These are phyloP conservation scores for Eubucco bourcierii DNA, from an alignment of 2,113 vertebrate species.

Conservation along the genomic window DNA sequence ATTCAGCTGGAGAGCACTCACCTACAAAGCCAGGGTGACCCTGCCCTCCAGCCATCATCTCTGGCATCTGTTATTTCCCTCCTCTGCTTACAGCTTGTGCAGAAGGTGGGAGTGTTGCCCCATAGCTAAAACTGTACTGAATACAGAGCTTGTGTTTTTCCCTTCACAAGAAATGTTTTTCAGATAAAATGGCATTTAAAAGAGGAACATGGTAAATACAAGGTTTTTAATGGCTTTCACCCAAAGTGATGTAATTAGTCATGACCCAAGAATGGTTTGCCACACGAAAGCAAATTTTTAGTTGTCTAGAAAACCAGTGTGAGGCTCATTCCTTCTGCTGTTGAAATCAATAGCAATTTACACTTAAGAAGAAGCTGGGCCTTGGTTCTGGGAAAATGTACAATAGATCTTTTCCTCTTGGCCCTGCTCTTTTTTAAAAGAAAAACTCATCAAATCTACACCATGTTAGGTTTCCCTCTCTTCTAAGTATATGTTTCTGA, in stretches of 20 bases:
- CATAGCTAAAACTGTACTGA: neutral
- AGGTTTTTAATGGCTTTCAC: neutral
- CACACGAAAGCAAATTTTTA: neutral
- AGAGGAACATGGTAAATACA: neutral
- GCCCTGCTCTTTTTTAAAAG: neutral
- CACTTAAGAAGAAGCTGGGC: neutral
- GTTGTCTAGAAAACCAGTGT: neutral
- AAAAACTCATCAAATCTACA: neutral
- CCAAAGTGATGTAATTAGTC: neutral
- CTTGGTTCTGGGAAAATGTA: neutral
- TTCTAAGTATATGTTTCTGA: neutral
- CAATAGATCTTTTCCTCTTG: neutral
- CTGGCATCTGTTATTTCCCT: accelerated
- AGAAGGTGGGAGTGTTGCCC: neutral
- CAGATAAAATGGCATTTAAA: neutral
- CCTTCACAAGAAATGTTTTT: neutral
- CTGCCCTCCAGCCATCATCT: neutral
- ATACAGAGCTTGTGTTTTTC: neutral
- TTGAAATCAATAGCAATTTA: slow-evolving; percentile 8
- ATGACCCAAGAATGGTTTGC: neutral
- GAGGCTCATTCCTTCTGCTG: neutral
- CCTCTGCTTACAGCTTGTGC: accelerated
- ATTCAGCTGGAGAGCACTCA: accelerated
- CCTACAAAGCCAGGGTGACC: neutral
- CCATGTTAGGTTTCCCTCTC: neutral